These are phyloP conservation scores for Turritopsis rubra DNA, from an alignment of 30 jellyfish, hydroid and myxozoan genomes.

Conservation along the genomic window DNA sequence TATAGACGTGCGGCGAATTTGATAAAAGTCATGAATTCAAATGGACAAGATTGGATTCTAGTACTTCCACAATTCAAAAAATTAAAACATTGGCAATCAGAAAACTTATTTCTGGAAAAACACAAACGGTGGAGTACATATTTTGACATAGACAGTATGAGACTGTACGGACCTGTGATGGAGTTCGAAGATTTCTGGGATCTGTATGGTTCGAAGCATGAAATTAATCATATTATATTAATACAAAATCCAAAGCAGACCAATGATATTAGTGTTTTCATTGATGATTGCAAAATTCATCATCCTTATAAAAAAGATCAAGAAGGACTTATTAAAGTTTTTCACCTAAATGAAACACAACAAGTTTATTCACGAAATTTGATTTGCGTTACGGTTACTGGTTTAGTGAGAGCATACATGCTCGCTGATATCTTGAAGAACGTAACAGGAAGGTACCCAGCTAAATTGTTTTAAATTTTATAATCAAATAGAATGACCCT, in stretches of 20 bases:
- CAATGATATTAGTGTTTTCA: background rate
- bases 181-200: background rate
- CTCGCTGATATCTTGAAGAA: constrained; percentile 37
- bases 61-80: background rate
- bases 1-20: background rate
- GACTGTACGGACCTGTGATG: background rate
- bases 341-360: background rate
- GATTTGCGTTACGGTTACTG: constrained; percentile 29
- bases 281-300: background rate
- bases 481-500: too few species aligned
- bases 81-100: background rate
- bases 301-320: background rate
- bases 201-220: constrained; percentile 19
- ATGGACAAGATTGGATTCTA: background rate
- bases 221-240: constrained; percentile 45
- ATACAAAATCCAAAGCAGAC: constrained; percentile 66
- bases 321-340: background rate
- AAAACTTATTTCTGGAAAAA: background rate
- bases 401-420: constrained; percentile 50
- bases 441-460: constrained; percentile 37
- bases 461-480: background rate
- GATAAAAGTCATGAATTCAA: background rate
- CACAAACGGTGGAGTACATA: background rate
- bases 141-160: background rate
- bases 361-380: background rate